Conservation (phyloP, 2,888 invertebrate species). For the Tuta absoluta region DNA sequence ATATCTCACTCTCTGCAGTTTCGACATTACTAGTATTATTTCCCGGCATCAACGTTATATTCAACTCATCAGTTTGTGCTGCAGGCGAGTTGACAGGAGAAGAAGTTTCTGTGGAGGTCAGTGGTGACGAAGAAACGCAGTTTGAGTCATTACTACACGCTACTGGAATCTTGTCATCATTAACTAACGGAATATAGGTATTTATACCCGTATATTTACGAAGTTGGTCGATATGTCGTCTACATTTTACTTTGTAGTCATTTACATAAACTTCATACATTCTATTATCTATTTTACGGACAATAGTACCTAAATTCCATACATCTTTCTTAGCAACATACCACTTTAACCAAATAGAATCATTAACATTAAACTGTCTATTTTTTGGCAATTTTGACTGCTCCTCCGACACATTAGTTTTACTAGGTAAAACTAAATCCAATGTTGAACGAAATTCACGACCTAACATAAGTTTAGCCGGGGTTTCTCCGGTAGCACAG, state of each 20-base stretch:
- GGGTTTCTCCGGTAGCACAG: not conserved
- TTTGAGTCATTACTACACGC: no score
- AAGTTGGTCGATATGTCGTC: constrained; percentile 12
- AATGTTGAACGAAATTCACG: not conserved
- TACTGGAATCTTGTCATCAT: no score
- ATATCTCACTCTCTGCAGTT: not conserved
- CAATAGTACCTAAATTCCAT: constrained; percentile 8
- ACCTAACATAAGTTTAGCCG: not conserved
- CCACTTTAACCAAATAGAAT: constrained; percentile 17
- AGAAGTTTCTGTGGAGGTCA: not conserved
- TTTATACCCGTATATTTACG: not conserved
- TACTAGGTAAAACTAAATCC: not conserved
- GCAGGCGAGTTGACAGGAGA: not conserved
- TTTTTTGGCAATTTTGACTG: not conserved
- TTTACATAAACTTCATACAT: constrained; percentile 18
- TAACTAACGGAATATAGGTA: no score
- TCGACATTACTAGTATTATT: not conserved
- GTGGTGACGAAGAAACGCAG: not conserved
- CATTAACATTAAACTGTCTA: constrained; percentile 1
- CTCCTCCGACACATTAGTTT: not conserved
- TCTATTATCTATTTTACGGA: not conserved
- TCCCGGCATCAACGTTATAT: not conserved
- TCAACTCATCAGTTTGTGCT: not conserved
- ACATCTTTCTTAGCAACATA: constrained; percentile 12
- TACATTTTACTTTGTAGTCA: constrained; percentile 6